Evolutionary conservation across 1,140 invertebrate genomes (phyloP), one percentile per base, ranked within the genome.

Genomic region (Radopholus similis): DNA sequence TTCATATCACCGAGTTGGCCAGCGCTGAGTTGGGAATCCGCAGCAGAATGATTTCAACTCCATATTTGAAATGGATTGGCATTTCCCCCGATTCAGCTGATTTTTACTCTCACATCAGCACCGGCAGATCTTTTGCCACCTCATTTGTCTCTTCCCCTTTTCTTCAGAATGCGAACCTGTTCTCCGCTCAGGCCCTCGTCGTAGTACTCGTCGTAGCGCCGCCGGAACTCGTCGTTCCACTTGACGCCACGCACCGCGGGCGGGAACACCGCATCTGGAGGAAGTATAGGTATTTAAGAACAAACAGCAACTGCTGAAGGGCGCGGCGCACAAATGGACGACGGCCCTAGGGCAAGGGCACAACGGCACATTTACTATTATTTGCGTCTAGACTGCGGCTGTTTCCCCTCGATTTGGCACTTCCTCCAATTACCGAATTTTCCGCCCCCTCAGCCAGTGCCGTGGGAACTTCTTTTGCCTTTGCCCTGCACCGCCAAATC

Each of bases 221-320:
- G 18, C 44, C 58, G 26, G 15, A 62, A 62, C 32, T 62, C 58
- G 32, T 62, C 58, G 49, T 62, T 32, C 58, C 58, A 62, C 44
- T 62, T 62, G 18, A 62, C 58, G 21, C 58, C 58, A 11, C 58
- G 37, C 23, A 47, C 34, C 30, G 38, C 37, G 11, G 40, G 37
- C 37, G 44, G 44, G 11, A 40, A 51, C 32, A 42, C 32, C 49
- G 42, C 40, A 26, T 51, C 47, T 51, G 18, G 9, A 9, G 44
- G 15, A 47, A 47, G 2, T 47, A n/a, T 47, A 23, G n/a, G 44
- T 5, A 47, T 47, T 47, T 47, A 47, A 47, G 6, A n/a, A n/a
- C n/a, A n/a, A n/a, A n/a, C n/a, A n/a, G n/a, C n/a, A n/a, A n/a
- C n/a, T n/a, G n/a, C n/a, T 47, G 6, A 47, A 13, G 18, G 44